Evolutionary conservation across 2,797 vertebrate genomes (phyloP).

Genomic region (Potorous gilbertii): DNA sequence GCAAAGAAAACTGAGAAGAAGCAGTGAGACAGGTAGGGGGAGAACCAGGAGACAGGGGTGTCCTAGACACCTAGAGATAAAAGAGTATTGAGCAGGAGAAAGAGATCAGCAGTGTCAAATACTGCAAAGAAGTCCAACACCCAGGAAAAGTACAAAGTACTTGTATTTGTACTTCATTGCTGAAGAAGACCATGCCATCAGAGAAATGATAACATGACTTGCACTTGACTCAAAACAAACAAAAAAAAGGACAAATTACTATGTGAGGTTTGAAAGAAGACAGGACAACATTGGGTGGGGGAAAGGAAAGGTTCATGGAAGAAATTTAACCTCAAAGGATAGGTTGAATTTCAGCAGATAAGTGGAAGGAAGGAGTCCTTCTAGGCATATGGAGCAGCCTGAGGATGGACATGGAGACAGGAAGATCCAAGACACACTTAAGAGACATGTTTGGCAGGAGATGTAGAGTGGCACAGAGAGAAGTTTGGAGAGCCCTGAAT

Average conservation of each 20-base stretch:
- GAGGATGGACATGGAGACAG: neutral
- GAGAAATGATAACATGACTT: no score
- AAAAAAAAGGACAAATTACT: no score
- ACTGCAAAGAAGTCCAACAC: neutral
- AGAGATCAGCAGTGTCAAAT: neutral
- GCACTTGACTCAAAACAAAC: no score
- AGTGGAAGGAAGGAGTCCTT: neutral
- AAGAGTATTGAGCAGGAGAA: neutral
- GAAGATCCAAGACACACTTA: neutral
- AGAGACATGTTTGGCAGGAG: neutral
- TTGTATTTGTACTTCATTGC: no score
- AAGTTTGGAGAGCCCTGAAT: neutral
- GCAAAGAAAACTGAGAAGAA: neutral
- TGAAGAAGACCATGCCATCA: no score
- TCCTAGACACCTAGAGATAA: neutral
- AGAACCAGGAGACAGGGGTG: neutral
- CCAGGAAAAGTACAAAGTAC: neutral
- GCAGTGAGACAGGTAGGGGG: neutral
- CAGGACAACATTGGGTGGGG: neutral
- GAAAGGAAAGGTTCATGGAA: neutral
- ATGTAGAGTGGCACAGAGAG: neutral
- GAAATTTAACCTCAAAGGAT: neutral
- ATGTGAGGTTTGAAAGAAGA: neutral
- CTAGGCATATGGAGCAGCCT: neutral
- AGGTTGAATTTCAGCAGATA: neutral